These are phyloP conservation scores for Cephus pygmeus DNA, from an alignment of 2,888 invertebrate genomes.

Conservation along the genomic window DNA sequence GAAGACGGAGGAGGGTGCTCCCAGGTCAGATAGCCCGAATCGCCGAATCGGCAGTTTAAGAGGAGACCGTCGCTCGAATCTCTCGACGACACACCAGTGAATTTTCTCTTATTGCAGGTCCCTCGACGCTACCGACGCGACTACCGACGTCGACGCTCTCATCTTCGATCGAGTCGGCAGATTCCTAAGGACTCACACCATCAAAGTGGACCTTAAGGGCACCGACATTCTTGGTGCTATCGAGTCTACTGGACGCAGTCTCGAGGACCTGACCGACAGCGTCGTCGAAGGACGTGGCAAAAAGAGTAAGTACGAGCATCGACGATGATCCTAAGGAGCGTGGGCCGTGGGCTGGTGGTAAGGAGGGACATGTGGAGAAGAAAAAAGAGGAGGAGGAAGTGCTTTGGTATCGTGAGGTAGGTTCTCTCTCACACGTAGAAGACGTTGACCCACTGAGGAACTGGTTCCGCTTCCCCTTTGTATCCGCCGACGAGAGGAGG, in stretches of 20 bases:
- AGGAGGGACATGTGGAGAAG: too few relatives aligned
- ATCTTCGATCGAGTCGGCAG: slow-evolving; percentile 77
- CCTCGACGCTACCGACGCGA: slow-evolving; percentile 66
- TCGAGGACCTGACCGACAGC: slow-evolving; percentile 71
- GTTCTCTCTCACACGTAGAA: slow-evolving; percentile 1
- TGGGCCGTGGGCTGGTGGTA: too few relatives aligned
- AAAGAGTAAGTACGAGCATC: slow-evolving; percentile 74
- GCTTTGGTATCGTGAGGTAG: neutral
- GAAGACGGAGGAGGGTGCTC: slow-evolving; percentile 81
- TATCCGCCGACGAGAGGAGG: slow-evolving; percentile 29
- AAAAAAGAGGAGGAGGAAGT: neutral
- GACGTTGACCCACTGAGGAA: slow-evolving; percentile 65
- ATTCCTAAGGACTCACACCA: slow-evolving; percentile 83
- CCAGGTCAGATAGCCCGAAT: slow-evolving; percentile 69
- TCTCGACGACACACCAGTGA: too few relatives aligned
- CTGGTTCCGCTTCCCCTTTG: slow-evolving; percentile 63
- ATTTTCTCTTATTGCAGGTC: slow-evolving; percentile 43
- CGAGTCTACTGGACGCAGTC: slow-evolving; percentile 81
- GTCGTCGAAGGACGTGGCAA: slow-evolving; percentile 79
- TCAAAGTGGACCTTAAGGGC: slow-evolving; percentile 87
- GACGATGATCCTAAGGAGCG: neutral
- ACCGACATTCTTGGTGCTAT: slow-evolving; percentile 85
- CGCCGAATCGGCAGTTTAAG: too few relatives aligned
- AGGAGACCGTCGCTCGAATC: too few relatives aligned
- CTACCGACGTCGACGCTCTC: slow-evolving; percentile 71